Evolutionary conservation across 2,888 invertebrate genomes (phyloP).

Genomic region (Agriopis marginaria): DNA sequence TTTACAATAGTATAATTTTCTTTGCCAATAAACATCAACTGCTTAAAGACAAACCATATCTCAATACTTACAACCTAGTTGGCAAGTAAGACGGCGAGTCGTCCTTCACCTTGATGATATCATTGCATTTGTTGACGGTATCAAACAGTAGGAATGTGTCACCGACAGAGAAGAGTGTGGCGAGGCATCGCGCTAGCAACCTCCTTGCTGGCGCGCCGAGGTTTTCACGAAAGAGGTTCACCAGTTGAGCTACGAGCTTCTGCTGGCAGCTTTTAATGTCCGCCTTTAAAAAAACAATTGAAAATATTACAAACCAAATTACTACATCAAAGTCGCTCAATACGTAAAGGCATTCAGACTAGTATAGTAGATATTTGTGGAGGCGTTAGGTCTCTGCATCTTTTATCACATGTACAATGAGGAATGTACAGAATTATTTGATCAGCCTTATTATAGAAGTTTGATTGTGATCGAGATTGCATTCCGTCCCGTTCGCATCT

Average conservation of each 20-base stretch:
- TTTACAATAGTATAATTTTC: neutral
- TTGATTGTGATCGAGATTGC: too few relatives aligned
- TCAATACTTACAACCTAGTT: conserved; percentile 94
- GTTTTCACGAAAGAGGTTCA: conserved; percentile 94
- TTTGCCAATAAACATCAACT: too few relatives aligned
- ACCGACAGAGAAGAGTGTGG: conserved; percentile 98
- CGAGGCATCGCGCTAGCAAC: conserved; percentile 95
- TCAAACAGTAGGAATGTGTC: conserved; percentile 98
- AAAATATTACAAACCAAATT: neutral
- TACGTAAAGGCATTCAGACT: too few relatives aligned
- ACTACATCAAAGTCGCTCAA: neutral
- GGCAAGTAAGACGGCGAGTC: conserved; percentile 98
- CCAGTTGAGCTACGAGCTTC: conserved; percentile 97
- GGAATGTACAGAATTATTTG: too few relatives aligned
- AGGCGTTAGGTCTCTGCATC: too few relatives aligned
- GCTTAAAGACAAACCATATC: too few relatives aligned
- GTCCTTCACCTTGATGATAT: conserved; percentile 98
- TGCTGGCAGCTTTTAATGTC: conserved; percentile 99
- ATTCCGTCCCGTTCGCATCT: too few relatives aligned
- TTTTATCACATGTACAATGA: too few relatives aligned
- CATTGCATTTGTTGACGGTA: conserved; percentile 99
- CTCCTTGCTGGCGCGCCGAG: conserved; percentile 97
- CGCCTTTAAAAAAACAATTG: conserved; percentile 86
- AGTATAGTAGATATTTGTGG: too few relatives aligned
- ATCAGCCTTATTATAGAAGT: too few relatives aligned